Base-by-base conservation (phyloP, 2,888 invertebrate genomes). In the Ophion ventricosus region DNA sequence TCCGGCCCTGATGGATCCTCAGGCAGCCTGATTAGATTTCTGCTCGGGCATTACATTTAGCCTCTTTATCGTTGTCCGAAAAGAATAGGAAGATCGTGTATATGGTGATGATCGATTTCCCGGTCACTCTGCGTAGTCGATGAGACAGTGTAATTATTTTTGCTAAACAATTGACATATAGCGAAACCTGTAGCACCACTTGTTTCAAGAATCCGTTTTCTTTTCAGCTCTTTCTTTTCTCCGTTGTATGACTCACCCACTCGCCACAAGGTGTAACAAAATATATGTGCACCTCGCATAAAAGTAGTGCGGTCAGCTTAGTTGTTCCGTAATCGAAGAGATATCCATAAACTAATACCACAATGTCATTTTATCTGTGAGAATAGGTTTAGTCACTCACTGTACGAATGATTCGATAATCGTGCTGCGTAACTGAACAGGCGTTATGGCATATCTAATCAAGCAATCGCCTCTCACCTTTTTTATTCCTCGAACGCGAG, bases 391-490 rank as follows among this genome's bases (percentile, higher is more conserved):
- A 8, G 20, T 23, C 20, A 11, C 8, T 57, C 57, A 57, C 23
- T 23, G 20, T 57, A 57, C 23, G 57, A 57, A 57, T 23, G 20
- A 57, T 57, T 20, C 57, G 23, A 20, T 57, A 57, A 57, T 57
- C 20, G 23, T 57, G 20, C 23, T 57, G 57, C 20, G 57, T 57
- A 57, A 49, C 49, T 49, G 49, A 49, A 11, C 49, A 35, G 57
- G 61, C 43, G 26, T 40, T 43, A 49, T 73, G 43, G 89, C 88
- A 89, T 91, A 90, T 90, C 89, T 90, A 90, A 91, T 91, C 90
- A 88, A 87, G 85, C 86, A 87, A 90, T 91, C 90, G 90, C 90
- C 91, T 90, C 91, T 92, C 91, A 88, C 89, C 89, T 91, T 90
- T 91, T 92, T 89, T 89, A 88, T 90, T 80, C 54, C 56, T 40